phyloP scores from a whole-genome alignment of 2,888 invertebrate species.

The Troides oblongomaculatus region DNA sequence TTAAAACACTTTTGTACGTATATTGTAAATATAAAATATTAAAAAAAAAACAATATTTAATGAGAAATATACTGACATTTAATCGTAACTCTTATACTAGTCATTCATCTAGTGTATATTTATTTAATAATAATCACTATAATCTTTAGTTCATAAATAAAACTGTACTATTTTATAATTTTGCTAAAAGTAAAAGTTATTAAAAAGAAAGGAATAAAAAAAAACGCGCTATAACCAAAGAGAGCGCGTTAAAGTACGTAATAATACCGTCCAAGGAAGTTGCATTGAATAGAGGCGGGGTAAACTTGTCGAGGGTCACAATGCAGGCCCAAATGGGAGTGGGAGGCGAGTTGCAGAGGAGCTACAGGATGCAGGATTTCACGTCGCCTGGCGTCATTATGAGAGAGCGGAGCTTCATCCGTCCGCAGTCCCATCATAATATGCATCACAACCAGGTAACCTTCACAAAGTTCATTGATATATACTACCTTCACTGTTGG shows the following conservation, averaged over 20 bases:
- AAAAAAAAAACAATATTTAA: slow-evolving; percentile 43
- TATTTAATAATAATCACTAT: slow-evolving; percentile 54
- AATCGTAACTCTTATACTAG: slow-evolving; percentile 72
- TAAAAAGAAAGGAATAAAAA: slow-evolving; percentile 29
- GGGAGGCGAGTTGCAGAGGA: slow-evolving; percentile 71
- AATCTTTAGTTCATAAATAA: slow-evolving; percentile 38
- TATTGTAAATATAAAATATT: slow-evolving; percentile 47
- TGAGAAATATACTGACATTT: slow-evolving; percentile 57
- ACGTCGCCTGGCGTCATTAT: slow-evolving; percentile 80
- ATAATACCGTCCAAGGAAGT: slow-evolving; percentile 37
- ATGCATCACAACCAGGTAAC: slow-evolving; percentile 77
- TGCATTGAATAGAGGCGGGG: slow-evolving; percentile 13
- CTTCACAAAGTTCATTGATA: slow-evolving; percentile 11
- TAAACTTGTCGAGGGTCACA: slow-evolving; percentile 37
- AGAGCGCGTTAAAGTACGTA: slow-evolving; percentile 42
- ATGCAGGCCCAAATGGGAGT: slow-evolving; percentile 74
- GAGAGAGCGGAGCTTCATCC: slow-evolving; percentile 85
- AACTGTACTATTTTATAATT: slow-evolving; percentile 16
- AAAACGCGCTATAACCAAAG: slow-evolving; percentile 33
- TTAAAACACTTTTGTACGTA: slow-evolving; percentile 43
- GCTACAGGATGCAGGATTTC: slow-evolving; percentile 79
- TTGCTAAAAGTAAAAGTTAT: slow-evolving; percentile 35
- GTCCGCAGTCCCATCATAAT: slow-evolving; percentile 80
- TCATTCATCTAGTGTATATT: slow-evolving; percentile 79
- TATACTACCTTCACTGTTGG: no score